Percentiles rank a stretch among this genome's conserved stretches.
These are phyloP conservation scores for Zaprionus africanus DNA, from an alignment of 1,140 invertebrate species.

Conservation along the genomic window DNA sequence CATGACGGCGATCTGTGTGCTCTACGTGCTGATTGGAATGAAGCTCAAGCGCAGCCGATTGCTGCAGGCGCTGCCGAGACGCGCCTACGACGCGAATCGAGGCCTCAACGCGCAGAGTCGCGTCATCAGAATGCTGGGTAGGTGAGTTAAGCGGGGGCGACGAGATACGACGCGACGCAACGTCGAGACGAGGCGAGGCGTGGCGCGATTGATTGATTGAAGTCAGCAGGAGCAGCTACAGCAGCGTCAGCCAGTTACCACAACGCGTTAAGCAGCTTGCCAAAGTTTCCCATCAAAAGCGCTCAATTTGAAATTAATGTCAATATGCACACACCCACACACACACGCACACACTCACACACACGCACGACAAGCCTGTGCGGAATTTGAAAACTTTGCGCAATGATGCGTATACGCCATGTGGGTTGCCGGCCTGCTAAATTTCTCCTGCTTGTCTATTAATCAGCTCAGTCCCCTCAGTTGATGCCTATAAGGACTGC, in stretches of 20 bases:
- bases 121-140: constrained; percentile 89
- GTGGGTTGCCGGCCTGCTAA: constrained; percentile 20
- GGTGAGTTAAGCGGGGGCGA: constrained; percentile 81
- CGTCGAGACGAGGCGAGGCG: background rate
- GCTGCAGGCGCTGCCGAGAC: constrained; percentile 66
- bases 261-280: constrained; percentile 23
- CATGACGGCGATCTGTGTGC: constrained; percentile 92
- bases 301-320: constrained; percentile 69
- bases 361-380: constrained; percentile 8
- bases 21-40: constrained; percentile 92
- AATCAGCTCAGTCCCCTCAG: constrained; percentile 9
- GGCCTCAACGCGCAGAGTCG: constrained; percentile 85
- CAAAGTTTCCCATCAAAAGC: constrained; percentile 51
- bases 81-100: constrained; percentile 65
- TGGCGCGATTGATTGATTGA: constrained; percentile 66
- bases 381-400: constrained; percentile 35
- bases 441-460: constrained; percentile 5
- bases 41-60: constrained; percentile 86
- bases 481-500: background rate
- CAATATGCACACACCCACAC: constrained; percentile 28
- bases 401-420: constrained; percentile 46
- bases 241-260: constrained; percentile 2
- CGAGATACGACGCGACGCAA: background rate
- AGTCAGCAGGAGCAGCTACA: constrained; percentile 16
- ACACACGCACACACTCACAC: background rate